These are phyloP conservation scores for Ammodytes dubius DNA, from an alignment of 2,113 vertebrate species.

Conservation along the genomic window DNA sequence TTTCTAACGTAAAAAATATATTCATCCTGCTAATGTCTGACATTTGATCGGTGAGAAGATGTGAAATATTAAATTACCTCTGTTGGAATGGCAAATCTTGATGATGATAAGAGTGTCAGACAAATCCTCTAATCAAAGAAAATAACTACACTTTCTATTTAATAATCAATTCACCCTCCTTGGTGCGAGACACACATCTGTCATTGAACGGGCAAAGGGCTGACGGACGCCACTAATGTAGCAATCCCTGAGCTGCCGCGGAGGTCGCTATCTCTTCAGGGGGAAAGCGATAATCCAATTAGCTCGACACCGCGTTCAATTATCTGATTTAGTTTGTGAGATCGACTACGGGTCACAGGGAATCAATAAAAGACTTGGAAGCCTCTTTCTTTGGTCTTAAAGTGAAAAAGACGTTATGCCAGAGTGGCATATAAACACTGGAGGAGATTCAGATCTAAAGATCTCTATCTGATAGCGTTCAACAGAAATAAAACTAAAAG, in stretches of 20 bases:
- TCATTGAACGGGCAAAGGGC: slow-evolving; percentile 72
- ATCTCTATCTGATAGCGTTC: neutral
- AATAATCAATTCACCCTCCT: slow-evolving; percentile 62
- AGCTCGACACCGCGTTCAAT: slow-evolving; percentile 86
- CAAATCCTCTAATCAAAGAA: slow-evolving; percentile 46
- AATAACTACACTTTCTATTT: slow-evolving; percentile 44
- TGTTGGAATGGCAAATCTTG: slow-evolving; percentile 13
- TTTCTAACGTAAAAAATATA: neutral
- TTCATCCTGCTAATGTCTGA: slow-evolving; percentile 7
- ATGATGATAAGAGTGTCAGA: slow-evolving; percentile 21
- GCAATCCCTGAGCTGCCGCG: slow-evolving; percentile 60
- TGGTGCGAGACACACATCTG: slow-evolving; percentile 34
- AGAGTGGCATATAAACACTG: slow-evolving; percentile 33
- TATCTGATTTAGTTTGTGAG: slow-evolving; percentile 87
- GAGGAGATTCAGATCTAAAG: slow-evolving; percentile 21
- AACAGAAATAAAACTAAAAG: slow-evolving; percentile 1
- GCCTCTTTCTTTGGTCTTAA: slow-evolving; percentile 78
- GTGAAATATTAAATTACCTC: slow-evolving; percentile 12
- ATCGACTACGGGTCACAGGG: slow-evolving; percentile 81
- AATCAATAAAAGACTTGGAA: slow-evolving; percentile 81
- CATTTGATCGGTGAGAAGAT: slow-evolving; percentile 11
- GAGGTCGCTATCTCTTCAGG: slow-evolving; percentile 74
- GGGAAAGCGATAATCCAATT: slow-evolving; percentile 89
- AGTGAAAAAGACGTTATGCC: slow-evolving; percentile 35
- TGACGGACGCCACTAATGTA: slow-evolving; percentile 74